These are phyloP conservation scores for Strix uralensis DNA, from an alignment of 2,113 vertebrate genomes.

Conservation along the genomic window DNA sequence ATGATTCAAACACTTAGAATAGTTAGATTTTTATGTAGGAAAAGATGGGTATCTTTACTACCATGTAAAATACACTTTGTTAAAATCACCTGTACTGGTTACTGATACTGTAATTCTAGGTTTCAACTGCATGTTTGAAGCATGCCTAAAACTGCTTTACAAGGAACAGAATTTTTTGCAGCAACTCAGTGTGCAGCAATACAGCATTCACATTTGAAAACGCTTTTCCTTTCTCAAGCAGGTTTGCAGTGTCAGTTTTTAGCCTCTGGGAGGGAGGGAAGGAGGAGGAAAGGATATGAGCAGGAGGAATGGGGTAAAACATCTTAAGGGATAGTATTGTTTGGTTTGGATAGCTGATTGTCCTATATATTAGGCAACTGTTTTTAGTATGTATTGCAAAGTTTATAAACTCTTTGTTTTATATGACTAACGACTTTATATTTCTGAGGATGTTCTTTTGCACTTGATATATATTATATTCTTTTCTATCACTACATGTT, in stretches of 20 bases:
- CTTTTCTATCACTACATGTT: not conserved
- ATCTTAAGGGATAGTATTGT: not conserved
- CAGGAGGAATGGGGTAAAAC: not conserved
- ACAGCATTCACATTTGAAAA: not conserved
- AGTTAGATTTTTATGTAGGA: not conserved
- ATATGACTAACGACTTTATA: not conserved
- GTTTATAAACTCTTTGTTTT: not conserved
- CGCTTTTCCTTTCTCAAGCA: not conserved
- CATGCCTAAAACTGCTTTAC: not conserved
- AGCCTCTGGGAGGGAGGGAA: not conserved
- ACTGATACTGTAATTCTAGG: not conserved
- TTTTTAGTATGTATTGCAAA: not conserved
- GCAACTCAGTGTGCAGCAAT: rapidly evolving
- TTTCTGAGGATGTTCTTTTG: not conserved
- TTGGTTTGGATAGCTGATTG: not conserved
- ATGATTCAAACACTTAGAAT: not conserved
- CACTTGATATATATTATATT: not conserved
- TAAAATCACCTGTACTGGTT: not conserved
- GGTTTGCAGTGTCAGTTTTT: not conserved
- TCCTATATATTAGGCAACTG: not conserved
- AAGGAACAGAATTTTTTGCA: not conserved
- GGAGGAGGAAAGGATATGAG: not conserved
- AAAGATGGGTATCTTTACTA: not conserved
- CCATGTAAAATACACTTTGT: not conserved
- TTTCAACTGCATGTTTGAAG: not conserved